Conservation (phyloP, 2,797 vertebrate genomes). For the Loriculus beryllinus region DNA sequence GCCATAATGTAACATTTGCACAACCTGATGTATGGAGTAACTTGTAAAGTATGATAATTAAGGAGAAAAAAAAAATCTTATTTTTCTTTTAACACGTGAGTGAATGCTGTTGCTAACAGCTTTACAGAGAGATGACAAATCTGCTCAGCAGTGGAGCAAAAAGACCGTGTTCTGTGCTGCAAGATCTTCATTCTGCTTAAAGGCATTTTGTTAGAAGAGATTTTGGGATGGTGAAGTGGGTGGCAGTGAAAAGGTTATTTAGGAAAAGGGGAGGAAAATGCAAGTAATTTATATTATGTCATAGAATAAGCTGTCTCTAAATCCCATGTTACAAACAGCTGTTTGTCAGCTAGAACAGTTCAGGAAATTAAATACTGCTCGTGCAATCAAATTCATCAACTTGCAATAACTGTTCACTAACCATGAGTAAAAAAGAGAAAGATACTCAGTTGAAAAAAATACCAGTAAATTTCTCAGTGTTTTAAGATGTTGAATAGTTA, state of each 20-base stretch:
- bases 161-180: not conserved
- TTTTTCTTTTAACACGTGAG: not conserved
- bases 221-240: not conserved
- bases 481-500: not conserved
- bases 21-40: not conserved
- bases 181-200: not conserved
- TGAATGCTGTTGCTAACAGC: not conserved
- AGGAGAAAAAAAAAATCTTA: not conserved
- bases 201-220: not conserved
- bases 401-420: not conserved
- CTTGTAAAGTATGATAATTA: conserved; percentile 26
- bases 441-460: not conserved
- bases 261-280: not conserved
- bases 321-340: not conserved
- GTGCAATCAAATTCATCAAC: not conserved
- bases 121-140: not conserved
- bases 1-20: not conserved
- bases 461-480: not conserved
- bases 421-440: not conserved
- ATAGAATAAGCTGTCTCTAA: not conserved
- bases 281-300: not conserved
- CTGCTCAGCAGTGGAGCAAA: not conserved
- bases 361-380: not conserved
- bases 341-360: not conserved
- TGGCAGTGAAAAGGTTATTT: not conserved